Percentiles rank a stretch among this genome's conserved stretches.
phyloP scores from a whole-genome alignment of 2,888 invertebrate genomes.

The Cosmia trapezina region DNA sequence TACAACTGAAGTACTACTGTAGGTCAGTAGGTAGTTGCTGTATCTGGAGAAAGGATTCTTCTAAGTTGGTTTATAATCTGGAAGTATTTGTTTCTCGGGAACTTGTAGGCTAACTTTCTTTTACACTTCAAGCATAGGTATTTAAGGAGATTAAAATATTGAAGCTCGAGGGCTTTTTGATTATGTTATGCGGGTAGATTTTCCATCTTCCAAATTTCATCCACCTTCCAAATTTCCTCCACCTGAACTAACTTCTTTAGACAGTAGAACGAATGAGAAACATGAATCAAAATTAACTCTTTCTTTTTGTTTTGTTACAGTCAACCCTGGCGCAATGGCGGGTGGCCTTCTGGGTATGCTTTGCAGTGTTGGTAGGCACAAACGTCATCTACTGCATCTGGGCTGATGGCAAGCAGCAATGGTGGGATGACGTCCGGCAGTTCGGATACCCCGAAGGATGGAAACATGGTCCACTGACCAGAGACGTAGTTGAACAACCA shows the following conservation, averaged over 20 bases:
- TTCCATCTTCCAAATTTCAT: too few relatives aligned
- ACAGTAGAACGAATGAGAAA: neutral
- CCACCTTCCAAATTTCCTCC: too few relatives aligned
- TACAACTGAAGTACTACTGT: too few relatives aligned
- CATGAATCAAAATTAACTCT: neutral
- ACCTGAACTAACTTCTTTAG: neutral
- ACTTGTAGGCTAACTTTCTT: neutral
- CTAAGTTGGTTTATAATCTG: neutral
- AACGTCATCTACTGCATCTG: conserved; percentile 92
- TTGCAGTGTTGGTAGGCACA: conserved; percentile 91
- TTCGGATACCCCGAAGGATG: conserved; percentile 84
- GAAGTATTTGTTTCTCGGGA: neutral
- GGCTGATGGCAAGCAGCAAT: conserved; percentile 93
- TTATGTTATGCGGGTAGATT: neutral
- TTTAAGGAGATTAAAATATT: neutral
- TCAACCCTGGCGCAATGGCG: conserved; percentile 88
- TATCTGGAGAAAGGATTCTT: neutral
- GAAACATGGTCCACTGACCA: conserved; percentile 81
- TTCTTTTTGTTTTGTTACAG: conserved; percentile 67
- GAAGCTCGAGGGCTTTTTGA: neutral
- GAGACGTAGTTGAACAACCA: conserved; percentile 73
- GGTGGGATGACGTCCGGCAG: conserved; percentile 92
- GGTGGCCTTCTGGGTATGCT: conserved; percentile 93
- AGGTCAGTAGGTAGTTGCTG: neutral
- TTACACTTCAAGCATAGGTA: neutral